Evolutionary conservation across 2,888 invertebrate species (phyloP), one percentile per base, ranked within the genome.

Genomic region (Resseliella maxima): DNA sequence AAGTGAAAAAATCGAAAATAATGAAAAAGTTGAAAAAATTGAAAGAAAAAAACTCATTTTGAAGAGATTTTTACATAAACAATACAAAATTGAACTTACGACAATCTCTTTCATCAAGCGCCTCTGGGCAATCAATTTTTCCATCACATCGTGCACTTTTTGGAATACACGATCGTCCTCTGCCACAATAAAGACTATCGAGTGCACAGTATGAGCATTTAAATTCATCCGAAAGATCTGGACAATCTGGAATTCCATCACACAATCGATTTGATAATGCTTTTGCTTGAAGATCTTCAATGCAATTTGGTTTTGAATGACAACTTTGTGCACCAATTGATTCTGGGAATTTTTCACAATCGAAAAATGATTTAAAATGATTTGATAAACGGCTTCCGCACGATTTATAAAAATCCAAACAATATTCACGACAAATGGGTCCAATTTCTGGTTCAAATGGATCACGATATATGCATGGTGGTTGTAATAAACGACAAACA

Each of bases 401-500:
- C 31, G 96, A 96, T 1, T 93, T 92, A 93, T 95, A 94, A 90
- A 97, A 97, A 86, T 96, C 94, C 87, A 95, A 93, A 90, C 97
- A 97, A 90, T 96, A 97, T 88, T 95, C 94, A 46, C 95, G 93
- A 89, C 97, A 97, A 72, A 91, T 90, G 8, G 89, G 86, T 0
- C 90, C 90, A 0, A 90, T 89, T 0, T 89, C 89, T n/a, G 91
- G 91, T 87, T 90, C 90, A 24, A 89, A 87, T 0, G 96, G 95
- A 24, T 95, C 92, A 87, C 95, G 92, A 87, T 95, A 91, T 38
- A 93, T 92, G 89, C 97, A 97, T 0, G 94, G 93, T 0, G 97
- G 97, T 90, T 97, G 97, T 85, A 97, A 91, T 87, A 96, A 92
- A 89, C 96, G 95, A 89, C 98, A 98, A 8, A 98, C 94, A 89